A percentile compares a stretch with the other conserved stretches of the same genome.
Evolutionary conservation across 2,797 vertebrate genomes (phyloP).

Genomic region (Cuculus canorus): DNA sequence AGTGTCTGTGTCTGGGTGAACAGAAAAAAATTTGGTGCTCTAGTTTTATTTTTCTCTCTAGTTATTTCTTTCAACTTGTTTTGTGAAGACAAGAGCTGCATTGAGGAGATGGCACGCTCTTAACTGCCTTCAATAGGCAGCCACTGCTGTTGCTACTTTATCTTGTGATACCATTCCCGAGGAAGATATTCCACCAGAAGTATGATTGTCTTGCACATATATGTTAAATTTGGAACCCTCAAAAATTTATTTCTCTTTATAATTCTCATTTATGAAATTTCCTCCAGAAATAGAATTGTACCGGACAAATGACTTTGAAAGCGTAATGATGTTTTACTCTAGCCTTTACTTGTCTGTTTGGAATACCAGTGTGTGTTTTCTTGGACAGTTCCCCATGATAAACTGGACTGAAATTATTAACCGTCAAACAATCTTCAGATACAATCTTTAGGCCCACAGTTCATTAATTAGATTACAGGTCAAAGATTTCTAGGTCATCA

Average conservation of each 20-base stretch:
- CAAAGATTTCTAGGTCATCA: constrained; percentile 1
- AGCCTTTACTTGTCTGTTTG: neutral
- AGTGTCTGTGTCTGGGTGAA: neutral
- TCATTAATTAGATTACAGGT: constrained; percentile 4
- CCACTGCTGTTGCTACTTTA: neutral
- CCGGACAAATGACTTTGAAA: neutral
- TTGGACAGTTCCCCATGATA: neutral
- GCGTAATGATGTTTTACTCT: neutral
- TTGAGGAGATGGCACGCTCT: neutral
- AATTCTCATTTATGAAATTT: neutral
- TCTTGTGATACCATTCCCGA: neutral
- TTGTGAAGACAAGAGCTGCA: neutral
- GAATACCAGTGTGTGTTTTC: neutral
- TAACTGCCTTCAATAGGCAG: neutral
- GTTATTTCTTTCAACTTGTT: neutral
- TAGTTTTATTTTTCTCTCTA: neutral
- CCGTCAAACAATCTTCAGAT: constrained; percentile 2
- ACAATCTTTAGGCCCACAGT: neutral
- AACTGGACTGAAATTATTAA: neutral
- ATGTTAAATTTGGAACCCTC: neutral
- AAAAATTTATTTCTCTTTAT: neutral
- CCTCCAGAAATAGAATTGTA: neutral
- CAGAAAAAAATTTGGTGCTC: neutral
- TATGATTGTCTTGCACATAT: neutral
- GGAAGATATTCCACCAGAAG: neutral